phyloP scores from a whole-genome alignment of 2,113 vertebrate genomes.

The Lophochroa leadbeateri region DNA sequence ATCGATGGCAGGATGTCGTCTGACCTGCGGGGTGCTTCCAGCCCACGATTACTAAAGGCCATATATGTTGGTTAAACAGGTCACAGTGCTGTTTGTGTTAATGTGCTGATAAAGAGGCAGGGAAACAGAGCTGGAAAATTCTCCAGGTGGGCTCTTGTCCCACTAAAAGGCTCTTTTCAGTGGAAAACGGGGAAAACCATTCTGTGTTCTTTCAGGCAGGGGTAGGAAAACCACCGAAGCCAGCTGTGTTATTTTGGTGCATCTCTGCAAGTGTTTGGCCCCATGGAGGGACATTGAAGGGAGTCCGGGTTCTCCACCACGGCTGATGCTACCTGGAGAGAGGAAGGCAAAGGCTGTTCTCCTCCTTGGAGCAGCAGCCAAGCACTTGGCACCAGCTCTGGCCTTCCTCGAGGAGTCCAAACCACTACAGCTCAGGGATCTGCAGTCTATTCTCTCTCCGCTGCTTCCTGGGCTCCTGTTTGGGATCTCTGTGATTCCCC shows the following conservation, averaged over 20 bases:
- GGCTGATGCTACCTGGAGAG: not conserved
- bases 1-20: slow-evolving; percentile 14
- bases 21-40: not conserved
- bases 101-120: slow-evolving; percentile 1
- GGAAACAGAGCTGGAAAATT: not conserved
- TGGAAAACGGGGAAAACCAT: not conserved
- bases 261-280: not conserved
- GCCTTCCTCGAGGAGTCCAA: fast-evolving
- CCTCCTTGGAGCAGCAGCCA: fast-evolving
- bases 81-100: not conserved
- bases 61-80: not conserved
- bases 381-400: fast-evolving
- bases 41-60: not conserved
- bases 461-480: not conserved
- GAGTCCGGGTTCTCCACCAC: not conserved
- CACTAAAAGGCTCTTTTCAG: not conserved
- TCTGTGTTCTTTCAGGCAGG: not conserved
- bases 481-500: fast-evolving
- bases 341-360: not conserved
- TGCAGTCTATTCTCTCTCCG: not conserved
- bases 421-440: fast-evolving
- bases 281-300: fast-evolving
- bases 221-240: not conserved
- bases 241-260: not conserved
- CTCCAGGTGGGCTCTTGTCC: not conserved